Evolutionary conservation across 2,888 invertebrate species (phyloP).

Genomic region (Papilio demoleus): DNA sequence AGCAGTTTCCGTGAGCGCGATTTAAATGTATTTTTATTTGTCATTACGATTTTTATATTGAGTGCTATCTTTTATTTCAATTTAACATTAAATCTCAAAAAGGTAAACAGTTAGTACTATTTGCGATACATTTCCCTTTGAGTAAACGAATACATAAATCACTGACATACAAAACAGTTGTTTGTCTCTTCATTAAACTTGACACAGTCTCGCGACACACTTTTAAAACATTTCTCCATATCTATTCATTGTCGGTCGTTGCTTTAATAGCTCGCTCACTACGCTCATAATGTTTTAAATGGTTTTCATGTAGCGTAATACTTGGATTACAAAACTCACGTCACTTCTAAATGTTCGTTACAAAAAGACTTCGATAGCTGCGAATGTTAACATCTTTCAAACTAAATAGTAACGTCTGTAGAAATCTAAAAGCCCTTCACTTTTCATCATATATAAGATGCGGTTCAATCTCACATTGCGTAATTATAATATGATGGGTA

Average conservation of each 20-base stretch:
- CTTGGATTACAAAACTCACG: slow-evolving; percentile 24
- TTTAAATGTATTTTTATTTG: background rate
- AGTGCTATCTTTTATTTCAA: background rate
- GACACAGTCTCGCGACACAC: slow-evolving; percentile 66
- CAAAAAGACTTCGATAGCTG: slow-evolving; percentile 20
- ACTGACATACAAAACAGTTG: slow-evolving; percentile 45
- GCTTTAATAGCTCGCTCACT: slow-evolving; percentile 26
- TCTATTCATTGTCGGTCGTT: slow-evolving; percentile 27
- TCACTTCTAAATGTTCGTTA: slow-evolving; percentile 28
- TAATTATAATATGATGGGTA: background rate
- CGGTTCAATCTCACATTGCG: background rate
- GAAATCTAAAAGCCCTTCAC: slow-evolving; percentile 33
- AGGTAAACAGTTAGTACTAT: no score
- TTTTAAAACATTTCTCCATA: slow-evolving; percentile 43
- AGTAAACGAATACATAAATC: slow-evolving; percentile 2
- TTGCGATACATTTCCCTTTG: background rate
- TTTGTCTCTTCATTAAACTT: slow-evolving; percentile 68
- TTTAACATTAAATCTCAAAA: no score
- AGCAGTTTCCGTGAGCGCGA: background rate
- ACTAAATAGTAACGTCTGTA: slow-evolving; percentile 1
- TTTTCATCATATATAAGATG: background rate
- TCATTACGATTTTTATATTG: background rate
- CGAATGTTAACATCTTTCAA: slow-evolving; percentile 30
- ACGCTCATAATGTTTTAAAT: slow-evolving; percentile 35
- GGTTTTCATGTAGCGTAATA: slow-evolving; percentile 19